Evolutionary conservation across 30 jellyfish, hydroid and myxozoan species (phyloP), one percentile per base, ranked within the genome.

Genomic region (Chrysaora quinquecirrha): DNA sequence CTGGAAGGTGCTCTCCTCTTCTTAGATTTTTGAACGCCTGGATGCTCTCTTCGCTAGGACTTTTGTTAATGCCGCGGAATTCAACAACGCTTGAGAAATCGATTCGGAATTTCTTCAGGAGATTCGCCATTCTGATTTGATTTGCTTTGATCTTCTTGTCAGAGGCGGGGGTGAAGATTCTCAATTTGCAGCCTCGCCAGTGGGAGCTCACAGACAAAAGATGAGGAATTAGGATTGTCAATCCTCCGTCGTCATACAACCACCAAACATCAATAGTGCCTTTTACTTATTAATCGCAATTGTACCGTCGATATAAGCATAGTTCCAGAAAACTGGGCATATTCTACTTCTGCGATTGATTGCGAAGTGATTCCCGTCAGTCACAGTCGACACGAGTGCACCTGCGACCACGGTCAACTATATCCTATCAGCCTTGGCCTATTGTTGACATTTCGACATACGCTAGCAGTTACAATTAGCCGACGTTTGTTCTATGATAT

Each of bases 181-280:
- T 64, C 67, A 93, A 61, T 25, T 73, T 72, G 82, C 95, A 84
- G 12, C 97, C 98, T 23, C 95, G 91, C 98, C 98, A 93, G 30
- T 77, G 88, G 2, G 86, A 33, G 63, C 90, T 82, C 30, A 78
- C 71, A 0, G 98, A 87, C 64, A 93, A 34, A 16, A 93, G 87
- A 72, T 93, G 96, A 1, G 98, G 98, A 20, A 92, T 82, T 9
- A 92, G 90, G 73, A 92, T 92, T 34, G 98, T 92, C 86, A 92
- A 61, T 1, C 96, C n/a, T 33, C 98, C 98, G 76, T 92, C 98
- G 50, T 92, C 98, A 50, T 81, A 86, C 76, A 92, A 60, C 98
- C 98, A 92, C 98, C 98, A 92, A 43, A 92, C 96, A 67, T 92
- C 98, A 48, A 92, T 92, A 38, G 90, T 86, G 27, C 98, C 98